Evolutionary conservation across 2,113 vertebrate genomes (phyloP), one percentile per base, ranked within the genome.

Genomic region (Pitta sordida): DNA sequence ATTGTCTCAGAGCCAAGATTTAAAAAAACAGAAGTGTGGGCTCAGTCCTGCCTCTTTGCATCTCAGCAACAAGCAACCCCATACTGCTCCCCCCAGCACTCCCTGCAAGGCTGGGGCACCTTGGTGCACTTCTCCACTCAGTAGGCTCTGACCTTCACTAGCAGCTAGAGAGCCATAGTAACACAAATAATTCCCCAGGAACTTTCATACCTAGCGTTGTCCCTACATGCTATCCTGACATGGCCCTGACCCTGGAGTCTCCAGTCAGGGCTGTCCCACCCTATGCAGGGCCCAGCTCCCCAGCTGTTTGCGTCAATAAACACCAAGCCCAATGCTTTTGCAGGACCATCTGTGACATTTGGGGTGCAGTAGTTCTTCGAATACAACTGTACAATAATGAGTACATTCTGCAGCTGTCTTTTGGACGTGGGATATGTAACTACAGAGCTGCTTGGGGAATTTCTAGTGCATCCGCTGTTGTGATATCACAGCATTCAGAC

Each of bases 391-490:
- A 75, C 53, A 83, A 49, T 74, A 70, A 79, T 0, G 14, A 80
- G 71, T 34, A 70, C 39, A 49, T 78, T 91, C 64, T 64, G 68
- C 90, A 91, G 93, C 87, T 93, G 84, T 77, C 86, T 92, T 86
- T 67, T 41, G 84, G 82, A 85, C 87, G 63, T 3, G 44, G 93
- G 93, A 91, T 63, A 62, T 70, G 60, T 63, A 91, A 91, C 79
- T 81, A 9, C 79, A 86, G 87, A 79, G 43, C 87, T 68, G 71
- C 88, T 34, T 7, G 11, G 90, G 93, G 96, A 93, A 80, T 96
- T 94, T 80, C 89, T 34, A 15, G 27, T 14, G 51, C 85, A 83
- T 94, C 75, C 71, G 5, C 71, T 88, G n/a, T 36, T 80, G 21
- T 1, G 74, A 51, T 27, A 91, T 81, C 87, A 19, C 87, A 83